These are phyloP conservation scores for Pseudonaja textilis DNA, from an alignment of 2,113 vertebrate species.

Conservation along the genomic window DNA sequence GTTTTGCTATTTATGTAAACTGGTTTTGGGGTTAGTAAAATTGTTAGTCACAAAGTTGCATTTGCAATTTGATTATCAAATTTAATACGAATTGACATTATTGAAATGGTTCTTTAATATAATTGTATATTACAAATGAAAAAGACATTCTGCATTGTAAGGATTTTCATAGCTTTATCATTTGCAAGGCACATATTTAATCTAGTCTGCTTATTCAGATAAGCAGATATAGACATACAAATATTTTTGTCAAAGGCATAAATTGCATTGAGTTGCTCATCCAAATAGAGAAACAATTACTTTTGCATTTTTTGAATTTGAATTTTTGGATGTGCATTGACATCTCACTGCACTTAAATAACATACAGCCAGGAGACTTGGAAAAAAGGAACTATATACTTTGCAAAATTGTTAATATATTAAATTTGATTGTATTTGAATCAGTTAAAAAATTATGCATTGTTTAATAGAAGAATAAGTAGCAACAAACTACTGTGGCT, in stretches of 20 bases:
- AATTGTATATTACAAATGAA: background rate
- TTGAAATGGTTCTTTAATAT: background rate
- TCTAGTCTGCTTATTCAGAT: background rate
- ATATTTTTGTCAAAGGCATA: background rate
- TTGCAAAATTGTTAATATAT: slow-evolving; percentile 7
- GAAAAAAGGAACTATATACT: background rate
- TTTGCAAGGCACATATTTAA: background rate
- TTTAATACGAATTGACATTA: background rate
- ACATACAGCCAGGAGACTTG: background rate
- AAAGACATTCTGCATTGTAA: background rate
- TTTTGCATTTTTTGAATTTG: background rate
- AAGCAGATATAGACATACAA: background rate
- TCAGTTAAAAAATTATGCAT: background rate
- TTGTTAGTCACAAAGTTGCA: background rate
- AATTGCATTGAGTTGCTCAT: background rate
- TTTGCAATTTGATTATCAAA: background rate
- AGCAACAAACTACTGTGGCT: background rate
- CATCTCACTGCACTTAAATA: background rate
- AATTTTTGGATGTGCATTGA: background rate
- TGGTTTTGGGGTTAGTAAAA: slow-evolving; percentile 32
- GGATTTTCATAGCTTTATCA: background rate
- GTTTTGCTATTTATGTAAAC: slow-evolving; percentile 57
- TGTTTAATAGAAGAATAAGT: background rate
- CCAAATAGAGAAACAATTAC: background rate
- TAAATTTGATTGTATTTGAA: background rate